Evolutionary conservation across 2,888 invertebrate species (phyloP).

Genomic region (Ypsolopha sequella): DNA sequence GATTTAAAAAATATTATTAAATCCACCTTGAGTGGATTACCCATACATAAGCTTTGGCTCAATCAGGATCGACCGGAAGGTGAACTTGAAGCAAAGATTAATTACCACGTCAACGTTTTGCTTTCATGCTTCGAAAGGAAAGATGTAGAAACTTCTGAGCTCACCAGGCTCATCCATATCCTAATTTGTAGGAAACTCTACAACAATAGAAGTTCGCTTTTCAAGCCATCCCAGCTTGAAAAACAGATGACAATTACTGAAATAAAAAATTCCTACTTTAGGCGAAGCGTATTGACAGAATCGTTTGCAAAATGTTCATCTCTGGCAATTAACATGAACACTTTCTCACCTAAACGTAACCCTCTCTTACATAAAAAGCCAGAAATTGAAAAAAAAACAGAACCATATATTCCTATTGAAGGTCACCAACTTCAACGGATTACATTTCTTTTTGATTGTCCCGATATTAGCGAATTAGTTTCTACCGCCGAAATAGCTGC

Average conservation of each 20-base stretch:
- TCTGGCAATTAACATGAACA: too few relatives aligned
- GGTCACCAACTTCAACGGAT: constrained; percentile 10
- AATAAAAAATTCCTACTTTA: constrained; percentile 51
- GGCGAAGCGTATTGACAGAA: constrained; percentile 47
- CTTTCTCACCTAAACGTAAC: too few relatives aligned
- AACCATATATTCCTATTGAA: too few relatives aligned
- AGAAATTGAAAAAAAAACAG: too few relatives aligned
- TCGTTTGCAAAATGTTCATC: constrained; percentile 32
- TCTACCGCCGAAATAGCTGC: constrained; percentile 51
- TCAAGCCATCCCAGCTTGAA: constrained; percentile 25
- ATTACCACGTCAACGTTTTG: constrained; percentile 49
- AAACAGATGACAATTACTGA: constrained; percentile 30
- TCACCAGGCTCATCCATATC: constrained; percentile 45
- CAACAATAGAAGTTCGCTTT: constrained; percentile 50
- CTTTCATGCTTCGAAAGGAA: constrained; percentile 49
- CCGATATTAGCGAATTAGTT: constrained; percentile 53
- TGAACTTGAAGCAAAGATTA: constrained; percentile 43
- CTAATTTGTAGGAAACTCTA: constrained; percentile 50
- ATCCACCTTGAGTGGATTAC: constrained; percentile 37
- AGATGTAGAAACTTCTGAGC: constrained; percentile 45
- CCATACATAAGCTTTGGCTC: constrained; percentile 43
- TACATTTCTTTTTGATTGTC: constrained; percentile 46
- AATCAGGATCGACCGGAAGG: constrained; percentile 22
- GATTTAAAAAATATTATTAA: constrained; percentile 42
- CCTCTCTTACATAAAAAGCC: too few relatives aligned